A percentile compares a stretch with the other conserved stretches of the same genome.
Conservation (phyloP, 2,797 vertebrate species). For the Pseudomugil gertrudae region DNA sequence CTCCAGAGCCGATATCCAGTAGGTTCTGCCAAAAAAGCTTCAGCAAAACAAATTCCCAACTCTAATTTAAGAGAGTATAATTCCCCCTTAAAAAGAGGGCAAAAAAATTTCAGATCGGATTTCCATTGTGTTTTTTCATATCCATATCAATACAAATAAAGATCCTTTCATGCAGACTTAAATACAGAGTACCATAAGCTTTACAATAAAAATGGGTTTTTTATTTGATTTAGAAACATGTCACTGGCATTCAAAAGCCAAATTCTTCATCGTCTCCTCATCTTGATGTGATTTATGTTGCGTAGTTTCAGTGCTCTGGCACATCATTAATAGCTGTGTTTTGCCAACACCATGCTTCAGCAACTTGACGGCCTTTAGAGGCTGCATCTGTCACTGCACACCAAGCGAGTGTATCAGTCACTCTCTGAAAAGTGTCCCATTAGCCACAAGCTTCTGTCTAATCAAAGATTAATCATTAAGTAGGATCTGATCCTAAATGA, state of each 20-base stretch:
- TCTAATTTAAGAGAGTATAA: not conserved
- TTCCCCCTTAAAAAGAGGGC: not conserved
- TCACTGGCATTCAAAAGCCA: conserved; percentile 3
- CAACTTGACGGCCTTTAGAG: conserved; percentile 61
- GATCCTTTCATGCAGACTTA: no score
- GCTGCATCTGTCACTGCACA: conserved; percentile 62
- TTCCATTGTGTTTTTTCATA: no score
- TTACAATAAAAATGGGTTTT: not conserved
- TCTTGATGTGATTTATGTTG: conserved; percentile 40
- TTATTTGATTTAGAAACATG: conserved; percentile 6
- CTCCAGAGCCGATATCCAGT: not conserved
- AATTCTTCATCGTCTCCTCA: conserved; percentile 10
- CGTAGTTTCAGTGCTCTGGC: conserved; percentile 43
- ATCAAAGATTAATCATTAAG: conserved; percentile 74
- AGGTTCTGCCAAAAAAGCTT: conserved; percentile 7
- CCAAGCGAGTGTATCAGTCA: conserved; percentile 54
- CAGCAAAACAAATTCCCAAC: not conserved
- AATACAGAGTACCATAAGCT: not conserved
- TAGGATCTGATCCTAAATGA: conserved; percentile 64
- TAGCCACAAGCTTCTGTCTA: conserved; percentile 60
- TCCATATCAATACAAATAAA: no score
- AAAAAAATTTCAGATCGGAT: not conserved
- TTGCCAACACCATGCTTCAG: conserved; percentile 59
- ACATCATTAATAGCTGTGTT: conserved; percentile 56
- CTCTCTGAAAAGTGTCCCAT: conserved; percentile 64